Evolutionary conservation across 2,888 invertebrate species (phyloP).

Genomic region (Oscheius sp.): DNA sequence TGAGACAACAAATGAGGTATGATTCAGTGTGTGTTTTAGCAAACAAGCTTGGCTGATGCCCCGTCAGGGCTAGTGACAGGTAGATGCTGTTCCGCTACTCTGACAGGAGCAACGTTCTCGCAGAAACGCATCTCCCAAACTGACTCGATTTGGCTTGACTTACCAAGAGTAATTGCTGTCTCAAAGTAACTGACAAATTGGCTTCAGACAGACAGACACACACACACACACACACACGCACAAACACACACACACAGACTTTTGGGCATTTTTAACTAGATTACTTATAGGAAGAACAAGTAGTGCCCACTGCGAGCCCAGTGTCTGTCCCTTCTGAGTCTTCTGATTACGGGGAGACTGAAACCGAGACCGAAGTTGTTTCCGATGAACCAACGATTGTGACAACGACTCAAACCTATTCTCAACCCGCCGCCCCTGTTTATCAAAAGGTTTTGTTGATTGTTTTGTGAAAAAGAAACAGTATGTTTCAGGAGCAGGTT

Average conservation of each 20-base stretch:
- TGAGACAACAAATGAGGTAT: not conserved
- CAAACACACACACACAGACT: no score
- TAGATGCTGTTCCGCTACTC: no score
- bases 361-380: not conserved
- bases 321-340: not conserved
- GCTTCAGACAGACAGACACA: no score
- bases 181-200: no score
- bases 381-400: not conserved
- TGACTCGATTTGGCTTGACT: no score
- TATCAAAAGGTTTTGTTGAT: not conserved
- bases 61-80: no score
- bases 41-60: no score
- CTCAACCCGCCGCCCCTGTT: constrained; percentile 6
- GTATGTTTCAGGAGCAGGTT: constrained; percentile 1
- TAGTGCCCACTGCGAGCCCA: constrained; percentile 1
- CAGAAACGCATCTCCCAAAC: no score
- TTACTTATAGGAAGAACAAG: not conserved
- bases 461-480: not conserved
- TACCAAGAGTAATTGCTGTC: no score
- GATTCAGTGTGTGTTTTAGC: not conserved
- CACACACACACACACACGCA: no score
- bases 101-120: no score
- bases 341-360: constrained; percentile 16
- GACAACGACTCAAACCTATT: not conserved
- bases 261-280: not conserved